These are phyloP conservation scores for Acanthosoma haemorrhoidale DNA, from an alignment of 2,888 invertebrate species.

Conservation along the genomic window DNA sequence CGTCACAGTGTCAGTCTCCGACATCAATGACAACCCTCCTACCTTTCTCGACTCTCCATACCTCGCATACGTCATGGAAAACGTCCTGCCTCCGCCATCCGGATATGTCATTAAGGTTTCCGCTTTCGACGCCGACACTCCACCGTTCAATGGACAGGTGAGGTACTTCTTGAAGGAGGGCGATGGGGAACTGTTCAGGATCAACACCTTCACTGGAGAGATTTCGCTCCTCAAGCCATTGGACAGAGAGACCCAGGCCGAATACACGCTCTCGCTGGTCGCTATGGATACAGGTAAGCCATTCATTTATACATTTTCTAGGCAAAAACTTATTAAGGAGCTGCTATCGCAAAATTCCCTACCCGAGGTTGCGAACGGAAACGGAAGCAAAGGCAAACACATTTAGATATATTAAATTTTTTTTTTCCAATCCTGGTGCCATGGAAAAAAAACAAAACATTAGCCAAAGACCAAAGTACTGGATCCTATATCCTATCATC, in stretches of 20 bases:
- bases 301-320: background rate
- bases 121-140: constrained; percentile 86
- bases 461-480: too few species aligned
- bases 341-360: too few species aligned
- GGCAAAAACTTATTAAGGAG: too few species aligned
- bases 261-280: constrained; percentile 78
- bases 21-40: constrained; percentile 91
- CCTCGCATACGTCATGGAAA: constrained; percentile 88
- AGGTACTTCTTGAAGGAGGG: constrained; percentile 91
- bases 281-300: constrained; percentile 89
- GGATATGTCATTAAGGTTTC: constrained; percentile 70
- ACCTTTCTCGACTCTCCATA: constrained; percentile 93
- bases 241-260: constrained; percentile 77
- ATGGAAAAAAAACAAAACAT: too few species aligned
- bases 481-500: too few species aligned
- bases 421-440: too few species aligned
- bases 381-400: too few species aligned
- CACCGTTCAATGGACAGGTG: constrained; percentile 83
- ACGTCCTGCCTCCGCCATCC: constrained; percentile 71
- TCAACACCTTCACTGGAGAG: constrained; percentile 87
- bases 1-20: constrained; percentile 66
- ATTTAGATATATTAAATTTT: too few species aligned
- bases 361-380: too few species aligned
- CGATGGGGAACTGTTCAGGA: constrained; percentile 82
- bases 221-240: constrained; percentile 75